Percentiles rank a stretch among this genome's conserved stretches.
Evolutionary conservation across 2,888 invertebrate genomes (phyloP).

Genomic region (Myopa tessellatipennis): DNA sequence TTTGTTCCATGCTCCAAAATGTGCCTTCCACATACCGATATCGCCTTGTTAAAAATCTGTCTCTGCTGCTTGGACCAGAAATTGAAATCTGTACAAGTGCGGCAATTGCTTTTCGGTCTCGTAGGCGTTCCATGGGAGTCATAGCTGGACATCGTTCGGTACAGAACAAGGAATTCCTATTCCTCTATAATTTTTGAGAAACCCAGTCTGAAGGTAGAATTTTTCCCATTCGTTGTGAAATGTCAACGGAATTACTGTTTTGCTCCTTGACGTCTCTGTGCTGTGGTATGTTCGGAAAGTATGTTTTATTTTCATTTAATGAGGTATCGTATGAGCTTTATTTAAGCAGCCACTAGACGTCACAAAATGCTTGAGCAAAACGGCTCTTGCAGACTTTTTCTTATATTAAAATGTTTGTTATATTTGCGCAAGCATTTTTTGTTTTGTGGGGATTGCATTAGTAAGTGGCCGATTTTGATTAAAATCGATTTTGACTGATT

Average conservation of each 20-base stretch:
- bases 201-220: slow-evolving; percentile 33
- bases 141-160: slow-evolving; percentile 48
- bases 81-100: slow-evolving; percentile 79
- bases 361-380: too few species aligned
- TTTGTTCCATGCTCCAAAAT: slow-evolving; percentile 22
- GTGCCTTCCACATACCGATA: slow-evolving; percentile 51
- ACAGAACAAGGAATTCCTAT: background rate
- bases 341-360: too few species aligned
- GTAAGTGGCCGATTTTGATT: too few species aligned
- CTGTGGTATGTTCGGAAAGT: slow-evolving; percentile 11
- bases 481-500: too few species aligned
- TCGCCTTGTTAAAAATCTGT: slow-evolving; percentile 61
- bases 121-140: slow-evolving; percentile 46
- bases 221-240: slow-evolving; percentile 40
- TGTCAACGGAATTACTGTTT: slow-evolving; percentile 27
- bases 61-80: slow-evolving; percentile 77
- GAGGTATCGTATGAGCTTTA: too few species aligned
- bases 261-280: background rate
- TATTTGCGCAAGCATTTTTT: too few species aligned
- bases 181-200: slow-evolving; percentile 23
- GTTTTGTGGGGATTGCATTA: too few species aligned
- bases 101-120: slow-evolving; percentile 71
- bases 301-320: background rate
- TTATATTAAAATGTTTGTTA: too few species aligned
- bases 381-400: too few species aligned